Evolutionary conservation across 2,888 invertebrate species (phyloP).

Genomic region (Podabrus alpinus): DNA sequence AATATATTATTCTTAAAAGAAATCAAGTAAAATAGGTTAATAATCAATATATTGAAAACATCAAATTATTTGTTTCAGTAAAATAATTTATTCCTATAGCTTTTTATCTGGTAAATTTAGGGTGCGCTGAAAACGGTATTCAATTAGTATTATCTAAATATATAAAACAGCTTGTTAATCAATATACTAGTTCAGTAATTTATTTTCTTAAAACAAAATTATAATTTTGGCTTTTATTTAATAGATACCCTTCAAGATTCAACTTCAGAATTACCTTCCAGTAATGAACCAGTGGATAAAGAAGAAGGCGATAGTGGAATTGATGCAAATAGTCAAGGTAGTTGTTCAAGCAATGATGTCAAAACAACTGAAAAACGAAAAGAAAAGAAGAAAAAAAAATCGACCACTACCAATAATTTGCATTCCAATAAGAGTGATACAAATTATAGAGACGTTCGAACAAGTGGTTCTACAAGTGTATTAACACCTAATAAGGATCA

Average conservation of each 20-base stretch:
- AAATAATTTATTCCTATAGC: too few species aligned
- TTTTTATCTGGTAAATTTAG: too few species aligned
- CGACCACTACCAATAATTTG: slow-evolving; percentile 29
- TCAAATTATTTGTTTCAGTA: too few species aligned
- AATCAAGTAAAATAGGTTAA: too few species aligned
- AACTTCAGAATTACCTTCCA: slow-evolving; percentile 47
- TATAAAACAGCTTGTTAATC: too few species aligned
- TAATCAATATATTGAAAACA: too few species aligned
- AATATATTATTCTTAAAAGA: too few species aligned
- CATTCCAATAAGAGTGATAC: slow-evolving; percentile 25
- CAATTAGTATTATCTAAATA: too few species aligned
- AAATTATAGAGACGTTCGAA: slow-evolving; percentile 25
- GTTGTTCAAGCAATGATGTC: slow-evolving; percentile 84
- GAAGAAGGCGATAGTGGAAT: slow-evolving; percentile 91
- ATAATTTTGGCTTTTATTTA: slow-evolving; percentile 5
- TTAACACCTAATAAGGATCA: slow-evolving; percentile 23
- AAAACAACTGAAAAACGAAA: slow-evolving; percentile 72
- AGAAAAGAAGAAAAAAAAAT: slow-evolving; percentile 68
- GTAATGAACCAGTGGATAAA: slow-evolving; percentile 60
- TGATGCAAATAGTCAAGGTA: slow-evolving; percentile 86
- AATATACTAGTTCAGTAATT: too few species aligned
- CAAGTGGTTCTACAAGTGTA: slow-evolving; percentile 13
- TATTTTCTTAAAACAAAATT: too few species aligned
- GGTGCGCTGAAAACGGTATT: too few species aligned
- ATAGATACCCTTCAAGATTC: slow-evolving; percentile 43